A percentile compares a stretch with the other conserved stretches of the same genome.
phyloP scores from a whole-genome alignment of 2,888 invertebrate genomes.

The Mactromeris polynyma region DNA sequence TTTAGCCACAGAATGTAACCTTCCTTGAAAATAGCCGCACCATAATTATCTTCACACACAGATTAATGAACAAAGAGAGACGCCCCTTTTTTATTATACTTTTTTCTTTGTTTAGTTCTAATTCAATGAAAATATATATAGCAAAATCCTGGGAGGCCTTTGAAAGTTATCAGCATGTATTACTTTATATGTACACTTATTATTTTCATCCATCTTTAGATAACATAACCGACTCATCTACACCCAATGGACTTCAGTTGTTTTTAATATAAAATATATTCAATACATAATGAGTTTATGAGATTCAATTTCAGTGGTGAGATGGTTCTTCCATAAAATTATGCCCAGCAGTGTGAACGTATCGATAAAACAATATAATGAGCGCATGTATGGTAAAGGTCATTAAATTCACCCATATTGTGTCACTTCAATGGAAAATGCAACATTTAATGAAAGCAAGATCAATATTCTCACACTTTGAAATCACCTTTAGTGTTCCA shows the following conservation, averaged over 20 bases:
- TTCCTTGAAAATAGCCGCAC: no score
- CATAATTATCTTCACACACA: no score
- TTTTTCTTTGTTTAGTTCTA: no score
- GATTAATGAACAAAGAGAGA: no score
- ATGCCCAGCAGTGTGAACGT: slow-evolving; percentile 9
- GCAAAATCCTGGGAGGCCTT: not conserved
- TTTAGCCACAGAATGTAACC: no score
- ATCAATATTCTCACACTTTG: slow-evolving; percentile 8
- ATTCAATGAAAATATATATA: no score
- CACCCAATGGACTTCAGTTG: not conserved
- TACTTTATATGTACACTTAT: not conserved
- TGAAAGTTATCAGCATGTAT: not conserved
- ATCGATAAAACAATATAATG: slow-evolving; percentile 26
- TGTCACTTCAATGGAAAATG: slow-evolving; percentile 20
- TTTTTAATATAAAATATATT: not conserved
- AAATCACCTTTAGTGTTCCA: slow-evolving; percentile 11
- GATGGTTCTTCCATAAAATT: not conserved
- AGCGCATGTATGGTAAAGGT: slow-evolving; percentile 2
- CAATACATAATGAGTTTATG: not conserved
- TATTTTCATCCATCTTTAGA: not conserved
- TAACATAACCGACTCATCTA: not conserved
- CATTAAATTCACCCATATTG: slow-evolving; percentile 11
- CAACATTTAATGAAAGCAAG: slow-evolving; percentile 9
- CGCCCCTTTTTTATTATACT: no score
- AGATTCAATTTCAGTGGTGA: not conserved